phyloP scores from a whole-genome alignment of 1,140 invertebrate genomes.

The Adelges cooleyi region DNA sequence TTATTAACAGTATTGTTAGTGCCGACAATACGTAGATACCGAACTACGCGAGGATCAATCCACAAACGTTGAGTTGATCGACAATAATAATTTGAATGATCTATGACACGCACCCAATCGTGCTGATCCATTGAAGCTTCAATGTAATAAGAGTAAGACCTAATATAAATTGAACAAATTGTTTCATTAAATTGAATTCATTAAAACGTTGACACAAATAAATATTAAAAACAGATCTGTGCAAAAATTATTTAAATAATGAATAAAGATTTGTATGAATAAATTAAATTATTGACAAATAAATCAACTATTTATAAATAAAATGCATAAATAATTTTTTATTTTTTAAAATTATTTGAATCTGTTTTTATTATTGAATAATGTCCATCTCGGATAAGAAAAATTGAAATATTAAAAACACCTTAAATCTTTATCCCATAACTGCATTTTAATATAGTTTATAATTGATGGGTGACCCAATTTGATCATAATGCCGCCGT shows the following conservation, averaged over 20 bases:
- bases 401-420: constrained; percentile 35
- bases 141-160: constrained; percentile 91
- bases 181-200: too few relatives aligned
- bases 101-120: constrained; percentile 85
- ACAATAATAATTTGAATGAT: constrained; percentile 83
- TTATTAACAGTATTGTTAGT: constrained; percentile 93
- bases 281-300: too few relatives aligned
- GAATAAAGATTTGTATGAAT: too few relatives aligned
- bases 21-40: constrained; percentile 80
- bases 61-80: constrained; percentile 94
- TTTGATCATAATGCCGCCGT: constrained; percentile 68
- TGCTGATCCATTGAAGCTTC: constrained; percentile 93
- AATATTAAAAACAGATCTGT: too few relatives aligned
- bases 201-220: too few relatives aligned
- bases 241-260: too few relatives aligned
- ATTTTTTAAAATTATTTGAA: too few relatives aligned
- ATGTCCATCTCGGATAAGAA: too few relatives aligned
- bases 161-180: constrained; percentile 38
- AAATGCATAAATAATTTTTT: too few relatives aligned
- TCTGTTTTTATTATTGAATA: too few relatives aligned
- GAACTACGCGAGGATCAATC: constrained; percentile 78
- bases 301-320: too few relatives aligned
- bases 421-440: constrained; percentile 90
- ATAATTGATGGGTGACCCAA: constrained; percentile 79
- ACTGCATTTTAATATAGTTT: constrained; percentile 81